Base-by-base conservation (phyloP, 2,113 vertebrate genomes). In the Zosterops lateralis region DNA sequence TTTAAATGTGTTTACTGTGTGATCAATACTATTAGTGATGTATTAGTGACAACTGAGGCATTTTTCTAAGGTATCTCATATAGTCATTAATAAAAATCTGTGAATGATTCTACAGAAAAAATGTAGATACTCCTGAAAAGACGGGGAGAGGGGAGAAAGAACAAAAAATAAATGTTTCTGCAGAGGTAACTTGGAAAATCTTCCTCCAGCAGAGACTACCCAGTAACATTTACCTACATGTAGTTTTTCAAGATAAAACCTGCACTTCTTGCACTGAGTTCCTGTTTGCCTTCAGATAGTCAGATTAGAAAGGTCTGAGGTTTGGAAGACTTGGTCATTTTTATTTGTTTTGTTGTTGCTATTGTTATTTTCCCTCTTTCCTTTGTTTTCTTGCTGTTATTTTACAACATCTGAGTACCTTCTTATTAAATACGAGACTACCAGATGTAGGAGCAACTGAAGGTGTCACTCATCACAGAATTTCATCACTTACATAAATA, bases 231-330 rank as follows among this genome's bases (percentile, higher is more conserved):
- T 62, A 48, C 3, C 3, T 45, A 17, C 1, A 15, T 4, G 2
- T 7, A 40, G 2, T 34, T 88, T 70, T 48, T 54, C 1, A 4
- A 19, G 9, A 4, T 9, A 31, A 72, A 79, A 50, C 12, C 19
- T 60, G 10, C 4, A 7, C 4, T 26, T 86, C 21, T 24, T 14
- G 51, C 3, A 1, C 18, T 31, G 26, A 62, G 2, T 29, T 71
- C 12, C 3, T 51, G 16, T 66, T 74, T 85, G 3, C 2, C 9
- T 72, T 64, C 76, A 51, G 9, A 34, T 20, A 0, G 0, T 3
- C 10, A 87, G 1, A 38, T 56, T n/a, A 71, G 2, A n/a, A 62
- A 12, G 1, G 0, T 28, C 10, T 56, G 12, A 66, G 6, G 5
- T 44, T 72, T 32, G 36, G 7, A 19, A 5, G 5, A 0, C 4